Evolutionary conservation across 2,888 invertebrate species (phyloP).

Genomic region (Colletes collaris): DNA sequence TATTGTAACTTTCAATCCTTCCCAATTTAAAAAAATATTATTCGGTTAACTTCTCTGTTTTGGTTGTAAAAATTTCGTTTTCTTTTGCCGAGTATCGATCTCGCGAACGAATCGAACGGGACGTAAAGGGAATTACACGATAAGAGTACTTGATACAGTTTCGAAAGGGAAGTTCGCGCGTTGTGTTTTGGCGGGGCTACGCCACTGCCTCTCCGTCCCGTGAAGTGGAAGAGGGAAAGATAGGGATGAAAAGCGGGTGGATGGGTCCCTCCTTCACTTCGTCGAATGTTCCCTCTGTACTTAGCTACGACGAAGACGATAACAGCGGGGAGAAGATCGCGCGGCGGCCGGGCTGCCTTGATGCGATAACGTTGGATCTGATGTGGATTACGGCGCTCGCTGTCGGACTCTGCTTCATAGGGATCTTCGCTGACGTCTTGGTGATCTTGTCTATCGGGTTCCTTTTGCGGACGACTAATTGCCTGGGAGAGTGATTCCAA

Average conservation of each 20-base stretch:
- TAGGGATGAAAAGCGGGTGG: conserved; percentile 10
- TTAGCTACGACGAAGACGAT: conserved; percentile 36
- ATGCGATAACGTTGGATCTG: conserved; percentile 67
- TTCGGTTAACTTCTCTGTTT: too few species aligned
- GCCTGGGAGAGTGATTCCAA: background rate
- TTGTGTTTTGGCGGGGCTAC: conserved; percentile 20
- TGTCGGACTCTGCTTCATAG: conserved; percentile 62
- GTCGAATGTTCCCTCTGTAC: conserved; percentile 50
- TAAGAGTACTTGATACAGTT: background rate
- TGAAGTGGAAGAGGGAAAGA: conserved; percentile 16
- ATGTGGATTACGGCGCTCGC: conserved; percentile 67
- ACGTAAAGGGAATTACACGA: background rate
- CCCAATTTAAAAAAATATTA: too few species aligned
- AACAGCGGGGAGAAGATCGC: conserved; percentile 20
- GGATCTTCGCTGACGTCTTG: conserved; percentile 61
- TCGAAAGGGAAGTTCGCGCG: background rate
- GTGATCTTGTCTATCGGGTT: conserved; percentile 58
- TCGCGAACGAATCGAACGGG: too few species aligned
- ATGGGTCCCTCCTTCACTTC: background rate
- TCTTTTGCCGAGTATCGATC: too few species aligned
- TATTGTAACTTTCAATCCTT: too few species aligned
- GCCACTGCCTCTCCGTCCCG: conserved; percentile 28
- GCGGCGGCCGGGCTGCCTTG: conserved; percentile 53
- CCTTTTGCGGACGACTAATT: conserved; percentile 18
- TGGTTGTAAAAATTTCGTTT: too few species aligned